Conservation (phyloP, 2,797 vertebrate genomes). For the Octomys mimax region DNA sequence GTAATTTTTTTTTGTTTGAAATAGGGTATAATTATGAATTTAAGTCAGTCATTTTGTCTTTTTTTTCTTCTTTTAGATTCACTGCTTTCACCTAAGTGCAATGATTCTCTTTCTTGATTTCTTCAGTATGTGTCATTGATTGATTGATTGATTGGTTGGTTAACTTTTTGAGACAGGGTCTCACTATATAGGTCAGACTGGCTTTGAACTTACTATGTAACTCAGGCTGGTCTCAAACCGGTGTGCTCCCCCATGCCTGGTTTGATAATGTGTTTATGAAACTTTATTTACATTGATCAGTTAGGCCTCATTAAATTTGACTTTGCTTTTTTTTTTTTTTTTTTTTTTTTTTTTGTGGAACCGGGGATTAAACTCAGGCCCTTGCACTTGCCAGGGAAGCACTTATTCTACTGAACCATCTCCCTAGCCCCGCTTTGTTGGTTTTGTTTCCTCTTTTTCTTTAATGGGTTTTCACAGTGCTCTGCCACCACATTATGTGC, state of each 20-base stretch:
- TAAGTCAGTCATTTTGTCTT: neutral
- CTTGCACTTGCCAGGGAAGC: too few relatives aligned
- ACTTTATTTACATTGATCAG: neutral
- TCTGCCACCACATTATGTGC: neutral
- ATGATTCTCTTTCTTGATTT: conserved; percentile 51
- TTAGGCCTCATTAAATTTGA: conserved; percentile 30
- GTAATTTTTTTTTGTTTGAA: conserved; percentile 11
- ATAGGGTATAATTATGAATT: neutral
- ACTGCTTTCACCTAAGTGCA: conserved; percentile 29
- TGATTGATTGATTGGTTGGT: neutral
- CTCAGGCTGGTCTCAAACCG: neutral
- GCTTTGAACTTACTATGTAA: neutral
- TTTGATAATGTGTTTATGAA: neutral
- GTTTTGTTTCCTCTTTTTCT: neutral
- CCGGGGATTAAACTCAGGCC: too few relatives aligned
- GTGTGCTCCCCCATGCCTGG: neutral
- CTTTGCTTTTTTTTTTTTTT: neutral
- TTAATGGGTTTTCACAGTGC: neutral
- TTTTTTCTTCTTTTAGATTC: conserved; percentile 20
- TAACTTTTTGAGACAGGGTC: neutral
- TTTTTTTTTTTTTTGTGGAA: too few relatives aligned
- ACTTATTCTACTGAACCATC: too few relatives aligned
- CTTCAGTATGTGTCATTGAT: neutral
- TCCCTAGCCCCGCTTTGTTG: neutral
- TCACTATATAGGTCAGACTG: neutral